Conservation (phyloP, 2,113 vertebrate genomes). For the Sclerurus mexicanus region DNA sequence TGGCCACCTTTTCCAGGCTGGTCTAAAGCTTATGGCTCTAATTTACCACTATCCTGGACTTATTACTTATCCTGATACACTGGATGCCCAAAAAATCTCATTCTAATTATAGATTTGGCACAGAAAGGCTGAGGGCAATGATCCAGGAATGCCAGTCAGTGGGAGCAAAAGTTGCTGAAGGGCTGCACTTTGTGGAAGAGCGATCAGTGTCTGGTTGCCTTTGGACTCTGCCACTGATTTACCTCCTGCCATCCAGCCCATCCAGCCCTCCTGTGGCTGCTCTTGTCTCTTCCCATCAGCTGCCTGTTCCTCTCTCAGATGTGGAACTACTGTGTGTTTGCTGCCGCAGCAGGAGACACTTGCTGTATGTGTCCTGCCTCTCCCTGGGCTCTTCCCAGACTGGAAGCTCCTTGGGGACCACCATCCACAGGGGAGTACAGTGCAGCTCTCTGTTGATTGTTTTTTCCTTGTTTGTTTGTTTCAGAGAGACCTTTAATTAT, state of each 20-base stretch:
- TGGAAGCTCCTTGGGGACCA: background rate
- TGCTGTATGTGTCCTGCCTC: background rate
- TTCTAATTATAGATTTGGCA: background rate
- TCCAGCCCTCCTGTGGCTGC: background rate
- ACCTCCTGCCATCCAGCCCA: background rate
- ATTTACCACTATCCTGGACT: background rate
- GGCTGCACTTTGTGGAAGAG: background rate
- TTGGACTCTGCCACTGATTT: background rate
- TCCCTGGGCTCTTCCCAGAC: background rate
- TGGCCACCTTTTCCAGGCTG: background rate
- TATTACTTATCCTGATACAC: background rate
- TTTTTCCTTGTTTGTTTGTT: background rate
- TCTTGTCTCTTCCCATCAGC: background rate
- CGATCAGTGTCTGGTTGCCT: background rate
- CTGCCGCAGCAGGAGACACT: background rate
- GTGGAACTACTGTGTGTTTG: background rate
- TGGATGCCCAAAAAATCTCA: background rate
- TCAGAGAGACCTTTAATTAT: background rate
- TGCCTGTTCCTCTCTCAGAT: accelerated
- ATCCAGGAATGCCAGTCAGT: accelerated
- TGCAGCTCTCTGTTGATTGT: background rate
- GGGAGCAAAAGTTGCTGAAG: background rate
- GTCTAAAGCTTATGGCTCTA: conserved; percentile 12
- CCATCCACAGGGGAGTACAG: background rate
- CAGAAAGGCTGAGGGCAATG: background rate